Evolutionary conservation across 1,140 invertebrate species (phyloP), one percentile per base, ranked within the genome.

Genomic region (Bombus polaris): DNA sequence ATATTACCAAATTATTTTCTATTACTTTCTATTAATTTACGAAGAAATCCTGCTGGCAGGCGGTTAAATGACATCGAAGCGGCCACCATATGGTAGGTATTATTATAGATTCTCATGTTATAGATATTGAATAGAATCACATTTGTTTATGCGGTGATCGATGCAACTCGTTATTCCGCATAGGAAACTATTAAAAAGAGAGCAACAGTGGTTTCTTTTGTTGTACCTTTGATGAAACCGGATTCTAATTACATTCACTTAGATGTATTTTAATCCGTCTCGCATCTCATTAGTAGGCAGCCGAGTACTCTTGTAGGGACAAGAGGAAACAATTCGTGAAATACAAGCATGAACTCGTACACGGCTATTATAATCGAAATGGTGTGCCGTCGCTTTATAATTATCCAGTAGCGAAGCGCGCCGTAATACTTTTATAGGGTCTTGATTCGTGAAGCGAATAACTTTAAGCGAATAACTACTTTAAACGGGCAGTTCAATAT

Each of bases 391-490:
- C 22, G 66, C 35, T 70, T 74, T 79, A 57, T 87, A 87, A 90
- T 88, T 90, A 79, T 74, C 47, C 47, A 42, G 62, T 53, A 39
- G 65, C 47, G 68, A 87, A 87, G 44, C 42, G 74, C 70, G 66
- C 72, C 66, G 65, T 90, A 88, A 86, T 35, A 81, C 75, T 84
- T 90, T 90, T 90, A 90, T 83, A 76, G 83, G 47, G 71, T 65
- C 78, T 65, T 82, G 57, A 82, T 79, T 88, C 83, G 89, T 88
- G 86, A 80, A 90, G 86, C 75, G 88, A 90, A 90, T 90, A 90
- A 90, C 68, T 92, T 87, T 47, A 18, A 15, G 44, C 44, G 44
- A 47, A 47, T 47, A 86, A 84, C 73, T 28, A 42, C 39, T 68
- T 68, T 79, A 62, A 47, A 87, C 59, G 44, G 44, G 9, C 71